Evolutionary conservation across 2,113 vertebrate species (phyloP).

Genomic region (Stercorarius parasiticus): DNA sequence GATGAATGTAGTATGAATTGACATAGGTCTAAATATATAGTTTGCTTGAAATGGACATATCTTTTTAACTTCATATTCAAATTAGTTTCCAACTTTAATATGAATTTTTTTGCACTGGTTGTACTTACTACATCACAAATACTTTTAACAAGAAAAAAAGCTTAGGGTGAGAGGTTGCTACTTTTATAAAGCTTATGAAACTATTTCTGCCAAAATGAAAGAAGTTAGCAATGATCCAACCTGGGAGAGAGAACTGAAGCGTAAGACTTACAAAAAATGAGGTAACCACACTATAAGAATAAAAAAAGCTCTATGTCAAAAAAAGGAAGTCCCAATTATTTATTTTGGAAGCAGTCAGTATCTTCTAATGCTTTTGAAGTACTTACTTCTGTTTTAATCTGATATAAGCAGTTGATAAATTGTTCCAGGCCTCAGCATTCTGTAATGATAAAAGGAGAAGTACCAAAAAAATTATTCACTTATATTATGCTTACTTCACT

Average conservation of each 20-base stretch:
- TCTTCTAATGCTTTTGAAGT: constrained; percentile 1
- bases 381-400: constrained; percentile 95
- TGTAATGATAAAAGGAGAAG: constrained; percentile 66
- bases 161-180: not conserved
- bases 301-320: not conserved
- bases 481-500: not conserved
- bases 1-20: not conserved
- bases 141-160: not conserved
- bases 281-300: not conserved
- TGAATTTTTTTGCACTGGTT: not conserved
- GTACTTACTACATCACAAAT: not conserved
- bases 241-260: not conserved
- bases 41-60: not conserved
- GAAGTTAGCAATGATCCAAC: not conserved
- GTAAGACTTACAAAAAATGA: not conserved
- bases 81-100: not conserved
- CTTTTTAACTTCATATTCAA: not conserved
- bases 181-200: not conserved
- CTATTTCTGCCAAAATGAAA: not conserved
- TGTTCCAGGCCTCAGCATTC: constrained; percentile 99
- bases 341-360: constrained; percentile 19
- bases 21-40: not conserved
- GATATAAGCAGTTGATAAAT: constrained; percentile 95
- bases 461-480: not conserved
- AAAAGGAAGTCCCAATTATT: not conserved